These are phyloP conservation scores for Phataginus tricuspis DNA, from an alignment of 2,797 vertebrate species.

Conservation along the genomic window DNA sequence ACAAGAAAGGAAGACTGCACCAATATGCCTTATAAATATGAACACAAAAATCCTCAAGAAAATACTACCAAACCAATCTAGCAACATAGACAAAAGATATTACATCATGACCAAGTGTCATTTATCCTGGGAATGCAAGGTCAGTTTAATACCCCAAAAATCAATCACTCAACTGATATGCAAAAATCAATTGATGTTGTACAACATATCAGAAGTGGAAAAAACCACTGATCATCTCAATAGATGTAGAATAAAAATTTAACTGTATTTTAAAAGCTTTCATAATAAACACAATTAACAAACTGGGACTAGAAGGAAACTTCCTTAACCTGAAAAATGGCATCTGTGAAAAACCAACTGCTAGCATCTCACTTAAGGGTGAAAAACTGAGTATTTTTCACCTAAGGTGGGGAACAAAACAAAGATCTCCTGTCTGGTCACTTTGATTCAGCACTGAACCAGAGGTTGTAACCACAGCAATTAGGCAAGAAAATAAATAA, in stretches of 20 bases:
- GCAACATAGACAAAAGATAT: background rate
- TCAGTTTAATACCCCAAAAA: background rate
- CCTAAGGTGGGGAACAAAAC: background rate
- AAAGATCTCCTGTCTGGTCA: background rate
- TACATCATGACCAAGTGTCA: background rate
- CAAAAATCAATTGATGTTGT: background rate
- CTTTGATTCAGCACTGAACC: background rate
- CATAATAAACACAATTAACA: background rate
- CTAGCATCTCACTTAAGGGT: background rate
- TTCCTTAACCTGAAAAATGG: background rate
- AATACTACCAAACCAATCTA: background rate
- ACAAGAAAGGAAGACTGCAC: background rate
- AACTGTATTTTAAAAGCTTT: background rate
- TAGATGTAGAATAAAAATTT: background rate
- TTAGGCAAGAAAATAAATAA: background rate
- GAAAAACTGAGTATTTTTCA: background rate
- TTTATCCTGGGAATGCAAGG: background rate
- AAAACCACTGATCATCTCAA: background rate
- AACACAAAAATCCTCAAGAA: background rate
- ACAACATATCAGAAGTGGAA: background rate
- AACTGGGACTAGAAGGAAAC: background rate
- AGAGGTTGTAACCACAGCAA: background rate
- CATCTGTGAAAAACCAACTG: background rate
- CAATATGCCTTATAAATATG: background rate
- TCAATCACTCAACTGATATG: too few species aligned